Base-by-base conservation (phyloP, 2,113 vertebrate species). In the Trinectes maculatus region DNA sequence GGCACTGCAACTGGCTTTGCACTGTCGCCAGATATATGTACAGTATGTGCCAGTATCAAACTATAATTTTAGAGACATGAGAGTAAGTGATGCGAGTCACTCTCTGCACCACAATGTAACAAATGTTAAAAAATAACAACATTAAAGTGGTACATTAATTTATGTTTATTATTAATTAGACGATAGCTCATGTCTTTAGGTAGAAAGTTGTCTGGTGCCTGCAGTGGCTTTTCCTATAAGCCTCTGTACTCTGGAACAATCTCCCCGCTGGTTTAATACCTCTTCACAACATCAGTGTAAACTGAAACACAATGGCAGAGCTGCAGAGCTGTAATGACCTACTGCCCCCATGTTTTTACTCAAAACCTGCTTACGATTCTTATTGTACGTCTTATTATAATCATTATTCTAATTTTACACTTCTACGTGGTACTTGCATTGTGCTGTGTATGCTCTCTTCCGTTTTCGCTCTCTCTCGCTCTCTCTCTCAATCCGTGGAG, bases 31-130 rank as follows among this genome's bases (percentile, higher is more conserved):
- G n/a, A 6, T 21, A 64, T 2, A 25, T 21, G 31, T 18, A 13
- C 9, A 36, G 34, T 8, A 16, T 9, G 39, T 31, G 29, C 19
- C 24, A 37, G 36, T 2, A 31, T 33, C 26, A 25, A 46, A 34
- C 63, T 31, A 43, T n/a, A 34, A 51, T 7, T 43, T 69, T 12
- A 34, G 15, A 25, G 46, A 65, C 10, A 25, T 10, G 8, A 33
- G 8, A 55, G 54, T 24, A 25, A 59, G 44, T 8, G 12, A 42
- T 25, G 12, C 43, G 0, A 13, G 4, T 43, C 39, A 36, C 21
- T 40, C 36, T 22, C 33, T 49, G 10, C 22, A 18, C n/a, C 24
- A 47, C 1, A 15, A 12, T 34, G 21, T 24, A 44, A 61, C 5
- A 46, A 52, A 51, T 3, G 13, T n/a, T n/a, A n/a, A n/a, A n/a